These are phyloP conservation scores for Pipistrellus pipistrellus DNA, from an alignment of 2,797 vertebrate species.

Conservation along the genomic window DNA sequence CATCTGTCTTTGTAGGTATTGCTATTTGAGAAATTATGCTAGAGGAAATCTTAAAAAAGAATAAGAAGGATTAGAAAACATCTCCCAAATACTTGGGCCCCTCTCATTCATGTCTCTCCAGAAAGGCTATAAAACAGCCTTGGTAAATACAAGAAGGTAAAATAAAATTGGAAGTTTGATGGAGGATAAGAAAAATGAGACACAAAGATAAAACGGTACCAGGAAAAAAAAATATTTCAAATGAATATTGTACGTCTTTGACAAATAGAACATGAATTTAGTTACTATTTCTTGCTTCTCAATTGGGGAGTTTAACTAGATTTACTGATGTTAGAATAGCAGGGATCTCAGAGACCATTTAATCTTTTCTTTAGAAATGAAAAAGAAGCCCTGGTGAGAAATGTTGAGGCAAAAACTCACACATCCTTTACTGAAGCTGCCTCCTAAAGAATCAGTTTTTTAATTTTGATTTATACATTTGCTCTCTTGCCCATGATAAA, in stretches of 20 bases:
- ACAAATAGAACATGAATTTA: background rate
- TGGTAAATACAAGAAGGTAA: background rate
- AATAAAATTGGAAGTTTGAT: background rate
- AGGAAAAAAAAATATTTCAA: background rate
- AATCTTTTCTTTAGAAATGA: conserved; percentile 4
- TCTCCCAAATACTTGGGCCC: background rate
- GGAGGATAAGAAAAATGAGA: background rate
- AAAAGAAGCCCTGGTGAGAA: conserved; percentile 50
- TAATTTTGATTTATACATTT: background rate
- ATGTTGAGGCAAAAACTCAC: background rate
- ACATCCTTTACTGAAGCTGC: background rate
- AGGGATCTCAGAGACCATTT: background rate
- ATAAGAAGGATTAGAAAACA: background rate
- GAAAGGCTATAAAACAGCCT: background rate
- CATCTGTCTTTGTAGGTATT: background rate
- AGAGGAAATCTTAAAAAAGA: background rate
- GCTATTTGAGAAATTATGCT: background rate
- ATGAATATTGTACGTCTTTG: background rate
- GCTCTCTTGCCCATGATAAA: background rate
- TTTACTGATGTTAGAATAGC: background rate
- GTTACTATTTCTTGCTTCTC: background rate
- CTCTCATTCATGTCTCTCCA: background rate
- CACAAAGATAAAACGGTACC: background rate
- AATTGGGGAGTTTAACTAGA: background rate
- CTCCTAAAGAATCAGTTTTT: background rate